Conservation (phyloP, 2,797 vertebrate species). For the Jordanella pulchra region DNA sequence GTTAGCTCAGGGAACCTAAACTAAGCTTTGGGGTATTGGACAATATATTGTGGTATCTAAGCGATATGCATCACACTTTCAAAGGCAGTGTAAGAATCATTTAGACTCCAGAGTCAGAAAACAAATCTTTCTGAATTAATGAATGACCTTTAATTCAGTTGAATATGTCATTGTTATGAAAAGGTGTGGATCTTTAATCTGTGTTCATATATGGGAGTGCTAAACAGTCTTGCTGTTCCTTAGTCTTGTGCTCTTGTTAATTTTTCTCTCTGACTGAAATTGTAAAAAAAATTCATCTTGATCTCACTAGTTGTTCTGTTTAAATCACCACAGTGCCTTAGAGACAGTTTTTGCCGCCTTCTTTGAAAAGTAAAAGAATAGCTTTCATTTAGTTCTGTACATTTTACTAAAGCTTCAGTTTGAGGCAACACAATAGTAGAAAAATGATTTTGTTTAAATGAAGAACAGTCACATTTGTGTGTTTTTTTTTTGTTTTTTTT, state of each 20-base stretch:
- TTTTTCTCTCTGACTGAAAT: conserved; percentile 21
- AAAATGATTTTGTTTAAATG: not conserved
- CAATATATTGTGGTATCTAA: conserved; percentile 48
- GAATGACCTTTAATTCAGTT: conserved; percentile 43
- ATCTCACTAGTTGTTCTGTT: conserved; percentile 32
- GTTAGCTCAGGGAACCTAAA: conserved; percentile 41
- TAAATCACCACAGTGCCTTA: conserved; percentile 37
- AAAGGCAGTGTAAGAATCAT: conserved; percentile 2
- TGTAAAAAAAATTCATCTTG: conserved; percentile 39
- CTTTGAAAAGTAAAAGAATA: not conserved
- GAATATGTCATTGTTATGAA: conserved; percentile 49
- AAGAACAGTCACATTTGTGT: no score
- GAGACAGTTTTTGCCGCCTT: conserved; percentile 9
- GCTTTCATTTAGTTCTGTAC: not conserved
- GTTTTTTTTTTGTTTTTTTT: no score
- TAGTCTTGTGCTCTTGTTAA: conserved; percentile 22
- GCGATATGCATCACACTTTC: conserved; percentile 44
- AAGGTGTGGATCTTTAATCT: conserved; percentile 56
- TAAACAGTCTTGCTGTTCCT: conserved; percentile 20
- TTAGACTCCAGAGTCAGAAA: no score
- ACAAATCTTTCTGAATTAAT: not conserved
- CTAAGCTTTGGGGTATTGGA: conserved; percentile 19
- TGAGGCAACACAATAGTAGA: not conserved
- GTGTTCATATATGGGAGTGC: conserved; percentile 48
- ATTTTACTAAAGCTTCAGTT: not conserved